These are phyloP conservation scores for Julus scandinavius DNA, from an alignment of 2,888 invertebrate species.

Conservation along the genomic window DNA sequence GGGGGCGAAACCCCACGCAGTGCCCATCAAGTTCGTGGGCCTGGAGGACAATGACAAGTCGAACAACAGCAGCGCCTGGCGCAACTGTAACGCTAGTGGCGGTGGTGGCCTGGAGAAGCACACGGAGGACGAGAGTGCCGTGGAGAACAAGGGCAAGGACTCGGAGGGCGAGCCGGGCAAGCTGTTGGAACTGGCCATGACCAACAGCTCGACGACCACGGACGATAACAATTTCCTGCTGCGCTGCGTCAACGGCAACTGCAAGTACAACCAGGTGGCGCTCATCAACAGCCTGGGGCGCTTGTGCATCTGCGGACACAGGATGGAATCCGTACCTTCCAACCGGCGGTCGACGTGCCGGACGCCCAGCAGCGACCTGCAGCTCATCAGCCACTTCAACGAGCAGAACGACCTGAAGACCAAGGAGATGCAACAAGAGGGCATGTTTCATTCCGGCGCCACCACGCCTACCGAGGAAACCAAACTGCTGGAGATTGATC, in stretches of 20 bases:
- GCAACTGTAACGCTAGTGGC: not conserved
- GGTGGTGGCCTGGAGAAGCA: conserved; percentile 63
- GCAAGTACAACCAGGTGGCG: conserved; percentile 56
- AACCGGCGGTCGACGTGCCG: conserved; percentile 43
- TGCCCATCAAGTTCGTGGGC: conserved; percentile 65
- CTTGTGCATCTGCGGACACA: conserved; percentile 55
- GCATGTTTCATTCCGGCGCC: not conserved
- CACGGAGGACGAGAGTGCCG: conserved; percentile 65
- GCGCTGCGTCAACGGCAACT: conserved; percentile 47
- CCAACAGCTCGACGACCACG: not conserved
- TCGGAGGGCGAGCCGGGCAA: not conserved
- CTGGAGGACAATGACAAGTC: conserved; percentile 59
- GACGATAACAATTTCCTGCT: conserved; percentile 24
- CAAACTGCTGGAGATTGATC: not conserved
- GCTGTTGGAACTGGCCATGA: not conserved
- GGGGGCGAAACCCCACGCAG: conserved; percentile 62
- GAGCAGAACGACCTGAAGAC: conserved; percentile 53
- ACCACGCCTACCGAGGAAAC: not conserved
- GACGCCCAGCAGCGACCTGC: not conserved
- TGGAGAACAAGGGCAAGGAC: conserved; percentile 66
- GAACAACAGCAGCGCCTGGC: not conserved
- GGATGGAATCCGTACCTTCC: conserved; percentile 53
- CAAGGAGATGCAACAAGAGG: conserved; percentile 10
- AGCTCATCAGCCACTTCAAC: conserved; percentile 49
- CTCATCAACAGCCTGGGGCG: conserved; percentile 52